Base-by-base conservation (phyloP, 2,888 invertebrate genomes). In the Trachelus troglodyta region DNA sequence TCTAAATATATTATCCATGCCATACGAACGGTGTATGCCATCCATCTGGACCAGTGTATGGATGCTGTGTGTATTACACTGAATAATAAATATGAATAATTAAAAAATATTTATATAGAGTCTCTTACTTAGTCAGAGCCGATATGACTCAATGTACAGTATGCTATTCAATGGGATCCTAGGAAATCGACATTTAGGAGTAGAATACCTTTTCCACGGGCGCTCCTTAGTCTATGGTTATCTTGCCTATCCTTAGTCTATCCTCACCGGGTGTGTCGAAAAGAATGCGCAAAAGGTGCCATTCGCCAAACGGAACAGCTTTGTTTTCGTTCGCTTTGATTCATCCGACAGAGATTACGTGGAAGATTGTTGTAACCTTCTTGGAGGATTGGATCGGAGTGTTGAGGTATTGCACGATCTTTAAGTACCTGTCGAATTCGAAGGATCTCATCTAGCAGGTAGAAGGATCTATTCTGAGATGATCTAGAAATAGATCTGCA, bases 151-250 rank as follows among this genome's bases (percentile, higher is more conserved):
- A 56, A 56, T 6, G 2, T 2, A 56, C 9, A 9, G 23, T 15
- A 71, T 71, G 71, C 71, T 12, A 31, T 71, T 12, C 12, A 34
- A 71, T 9, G 31, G n/a, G 71, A 71, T 33, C 23, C 71, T 68
- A 79, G 75, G 77, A 81, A 77, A 76, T 75, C 86, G 86, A 80
- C 86, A 87, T 87, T 87, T 87, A 86, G 83, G 83, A 80, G 23
- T 56, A 56, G 85, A 81, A 83, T 83, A 87, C 87, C 87, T 86
- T 87, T 87, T 71, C 71, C 12, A 31, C 34, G 33, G 71, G 71
- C 71, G 71, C 71, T 71, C 71, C 71, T 34, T 71, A 34, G 71
- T 31, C 34, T 23, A 31, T 15, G 56, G 56, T 23, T 56, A 56
- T 56, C 23, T 15, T 56, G 56, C 56, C 56, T 56, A 56, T 56